Evolutionary conservation across 2,888 invertebrate genomes (phyloP).

Genomic region (Teinopalpus imperialis): DNA sequence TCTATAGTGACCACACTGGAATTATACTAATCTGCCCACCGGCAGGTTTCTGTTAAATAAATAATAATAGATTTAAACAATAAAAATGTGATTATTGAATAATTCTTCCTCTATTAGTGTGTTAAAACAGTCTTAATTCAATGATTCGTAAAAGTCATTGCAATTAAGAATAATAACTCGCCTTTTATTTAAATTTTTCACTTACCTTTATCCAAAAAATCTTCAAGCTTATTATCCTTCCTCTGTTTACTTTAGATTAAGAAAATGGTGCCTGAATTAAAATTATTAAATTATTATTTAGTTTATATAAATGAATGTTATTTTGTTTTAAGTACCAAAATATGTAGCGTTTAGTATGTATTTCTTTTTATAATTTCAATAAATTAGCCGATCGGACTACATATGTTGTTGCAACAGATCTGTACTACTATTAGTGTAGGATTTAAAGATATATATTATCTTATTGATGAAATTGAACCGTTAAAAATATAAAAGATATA

Average conservation of each 20-base stretch:
- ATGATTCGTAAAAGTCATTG: too few relatives aligned
- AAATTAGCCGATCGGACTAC: background rate
- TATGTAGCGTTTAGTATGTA: conserved; percentile 25
- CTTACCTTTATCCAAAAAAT: too few relatives aligned
- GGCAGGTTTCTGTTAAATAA: conserved; percentile 8
- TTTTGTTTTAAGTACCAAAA: conserved; percentile 15
- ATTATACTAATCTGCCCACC: background rate
- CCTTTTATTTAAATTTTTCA: too few relatives aligned
- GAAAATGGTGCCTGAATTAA: conserved; percentile 68
- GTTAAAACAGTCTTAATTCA: too few relatives aligned
- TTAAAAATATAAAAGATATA: too few relatives aligned
- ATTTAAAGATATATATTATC: conserved; percentile 31
- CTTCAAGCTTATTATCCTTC: background rate
- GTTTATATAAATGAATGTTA: conserved; percentile 29
- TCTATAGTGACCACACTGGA: conserved; percentile 12
- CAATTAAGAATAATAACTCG: too few relatives aligned
- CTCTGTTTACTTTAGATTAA: conserved; percentile 54
- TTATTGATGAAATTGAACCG: too few relatives aligned
- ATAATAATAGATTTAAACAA: background rate
- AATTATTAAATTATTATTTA: conserved; percentile 37
- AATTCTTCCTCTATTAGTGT: too few relatives aligned
- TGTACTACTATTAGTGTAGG: too few relatives aligned
- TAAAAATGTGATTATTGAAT: conserved; percentile 10
- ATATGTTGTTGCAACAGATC: too few relatives aligned
- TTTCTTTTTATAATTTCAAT: conserved; percentile 4